Conservation (phyloP, 2,888 invertebrate species). For the Isotomurus palustris region DNA sequence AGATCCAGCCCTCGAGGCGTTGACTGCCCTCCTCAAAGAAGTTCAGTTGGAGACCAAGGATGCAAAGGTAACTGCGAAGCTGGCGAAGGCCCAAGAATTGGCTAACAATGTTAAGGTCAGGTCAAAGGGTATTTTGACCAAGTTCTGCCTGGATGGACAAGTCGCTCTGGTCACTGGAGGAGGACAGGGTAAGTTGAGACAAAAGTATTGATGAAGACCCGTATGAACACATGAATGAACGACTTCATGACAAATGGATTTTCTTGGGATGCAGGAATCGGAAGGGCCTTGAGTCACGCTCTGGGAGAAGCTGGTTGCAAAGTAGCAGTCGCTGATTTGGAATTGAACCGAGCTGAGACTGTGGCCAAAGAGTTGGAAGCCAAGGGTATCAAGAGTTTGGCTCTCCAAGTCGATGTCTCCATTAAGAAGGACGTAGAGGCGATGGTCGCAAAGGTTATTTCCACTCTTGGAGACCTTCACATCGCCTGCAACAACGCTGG, state of each 20-base stretch:
- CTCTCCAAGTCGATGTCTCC: constrained; percentile 44
- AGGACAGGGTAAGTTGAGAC: constrained; percentile 20
- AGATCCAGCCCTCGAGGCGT: constrained; percentile 31
- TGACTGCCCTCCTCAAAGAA: constrained; percentile 34
- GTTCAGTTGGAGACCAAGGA: constrained; percentile 20
- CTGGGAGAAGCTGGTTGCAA: constrained; percentile 45
- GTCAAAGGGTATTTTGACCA: constrained; percentile 38
- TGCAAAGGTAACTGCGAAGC: constrained; percentile 23
- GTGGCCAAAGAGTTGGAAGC: constrained; percentile 38
- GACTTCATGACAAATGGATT: too few species aligned
- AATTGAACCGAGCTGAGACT: constrained; percentile 35
- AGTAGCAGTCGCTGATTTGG: constrained; percentile 44
- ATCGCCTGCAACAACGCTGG: constrained; percentile 45
- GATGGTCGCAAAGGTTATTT: constrained; percentile 39
- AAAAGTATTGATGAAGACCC: too few species aligned
- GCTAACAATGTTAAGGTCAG: constrained; percentile 23
- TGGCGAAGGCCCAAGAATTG: constrained; percentile 31
- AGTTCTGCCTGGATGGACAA: constrained; percentile 43
- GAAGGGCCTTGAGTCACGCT: constrained; percentile 37
- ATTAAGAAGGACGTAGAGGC: constrained; percentile 41
- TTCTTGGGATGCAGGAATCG: constrained; percentile 29
- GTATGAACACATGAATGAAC: background rate
- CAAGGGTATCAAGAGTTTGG: constrained; percentile 38
- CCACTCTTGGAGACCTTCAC: constrained; percentile 39
- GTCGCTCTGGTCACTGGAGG: constrained; percentile 44